Percentiles rank a stretch among this genome's conserved stretches.
Conservation (phyloP, 2,888 invertebrate species). For the Beris chalybata region DNA sequence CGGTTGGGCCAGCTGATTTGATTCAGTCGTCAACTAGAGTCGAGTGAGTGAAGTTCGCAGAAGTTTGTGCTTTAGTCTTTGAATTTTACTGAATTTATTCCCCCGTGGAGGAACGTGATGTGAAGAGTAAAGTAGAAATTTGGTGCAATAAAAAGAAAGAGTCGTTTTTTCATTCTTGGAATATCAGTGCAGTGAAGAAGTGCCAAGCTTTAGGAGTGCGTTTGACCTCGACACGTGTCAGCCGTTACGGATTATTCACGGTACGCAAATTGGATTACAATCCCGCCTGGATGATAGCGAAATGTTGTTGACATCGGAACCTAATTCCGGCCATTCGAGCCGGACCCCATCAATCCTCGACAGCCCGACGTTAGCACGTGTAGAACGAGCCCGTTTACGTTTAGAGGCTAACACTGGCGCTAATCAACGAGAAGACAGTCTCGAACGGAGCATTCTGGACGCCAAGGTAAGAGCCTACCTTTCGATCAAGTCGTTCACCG, state of each 20-base stretch:
- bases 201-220: background rate
- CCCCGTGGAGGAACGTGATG: background rate
- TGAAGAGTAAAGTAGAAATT: constrained; percentile 5
- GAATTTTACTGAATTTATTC: background rate
- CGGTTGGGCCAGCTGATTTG: no score
- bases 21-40: no score
- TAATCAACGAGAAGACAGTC: constrained; percentile 51
- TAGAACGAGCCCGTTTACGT: constrained; percentile 62
- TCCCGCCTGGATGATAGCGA: background rate
- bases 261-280: background rate
- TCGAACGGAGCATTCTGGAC: constrained; percentile 53
- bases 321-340: constrained; percentile 49
- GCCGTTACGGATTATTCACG: background rate
- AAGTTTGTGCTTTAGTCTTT: background rate
- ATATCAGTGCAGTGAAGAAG: constrained; percentile 26
- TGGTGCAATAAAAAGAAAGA: background rate
- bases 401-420: constrained; percentile 54
- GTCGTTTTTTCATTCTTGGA: background rate
- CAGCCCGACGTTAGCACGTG: constrained; percentile 64
- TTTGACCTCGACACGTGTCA: background rate
- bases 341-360: constrained; percentile 61
- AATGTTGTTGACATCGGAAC: constrained; percentile 41
- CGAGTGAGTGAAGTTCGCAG: background rate
- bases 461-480: constrained; percentile 43
- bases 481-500: no score